Conservation (phyloP, 2,797 vertebrate genomes). For the Chrysocyon brachyurus region DNA sequence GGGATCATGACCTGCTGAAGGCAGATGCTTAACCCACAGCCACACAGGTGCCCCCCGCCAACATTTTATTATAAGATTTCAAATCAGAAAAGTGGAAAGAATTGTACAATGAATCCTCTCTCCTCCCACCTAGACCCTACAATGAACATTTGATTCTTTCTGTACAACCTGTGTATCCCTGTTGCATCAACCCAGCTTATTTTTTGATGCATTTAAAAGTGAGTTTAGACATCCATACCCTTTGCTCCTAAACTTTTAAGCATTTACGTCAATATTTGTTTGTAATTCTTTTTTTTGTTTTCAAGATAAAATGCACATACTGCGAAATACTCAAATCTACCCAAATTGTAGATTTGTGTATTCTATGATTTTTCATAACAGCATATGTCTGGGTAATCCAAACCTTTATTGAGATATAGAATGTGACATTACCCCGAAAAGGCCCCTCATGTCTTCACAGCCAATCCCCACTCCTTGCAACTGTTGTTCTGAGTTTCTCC, state of each 20-base stretch:
- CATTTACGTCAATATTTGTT: background rate
- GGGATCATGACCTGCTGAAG: background rate
- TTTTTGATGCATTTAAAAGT: background rate
- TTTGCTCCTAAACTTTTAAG: background rate
- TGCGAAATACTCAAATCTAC: background rate
- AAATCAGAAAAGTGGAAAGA: background rate
- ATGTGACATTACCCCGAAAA: background rate
- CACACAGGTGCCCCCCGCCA: background rate
- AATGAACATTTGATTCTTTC: background rate
- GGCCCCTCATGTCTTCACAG: fast-evolving
- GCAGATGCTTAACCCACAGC: background rate
- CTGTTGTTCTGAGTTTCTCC: background rate
- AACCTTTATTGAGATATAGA: background rate
- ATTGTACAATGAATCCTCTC: background rate
- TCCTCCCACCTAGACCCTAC: too few relatives aligned
- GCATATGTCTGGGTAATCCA: background rate
- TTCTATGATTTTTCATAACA: background rate
- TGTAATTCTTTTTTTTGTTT: background rate
- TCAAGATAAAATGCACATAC: background rate
- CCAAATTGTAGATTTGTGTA: background rate
- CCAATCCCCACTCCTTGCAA: background rate
- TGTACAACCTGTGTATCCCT: fast-evolving
- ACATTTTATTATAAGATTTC: background rate
- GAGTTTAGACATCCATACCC: background rate
- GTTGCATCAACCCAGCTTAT: background rate